Evolutionary conservation across 2,797 vertebrate species (phyloP), one percentile per base, ranked within the genome.

Genomic region (Buphagus erythrorhynchus): DNA sequence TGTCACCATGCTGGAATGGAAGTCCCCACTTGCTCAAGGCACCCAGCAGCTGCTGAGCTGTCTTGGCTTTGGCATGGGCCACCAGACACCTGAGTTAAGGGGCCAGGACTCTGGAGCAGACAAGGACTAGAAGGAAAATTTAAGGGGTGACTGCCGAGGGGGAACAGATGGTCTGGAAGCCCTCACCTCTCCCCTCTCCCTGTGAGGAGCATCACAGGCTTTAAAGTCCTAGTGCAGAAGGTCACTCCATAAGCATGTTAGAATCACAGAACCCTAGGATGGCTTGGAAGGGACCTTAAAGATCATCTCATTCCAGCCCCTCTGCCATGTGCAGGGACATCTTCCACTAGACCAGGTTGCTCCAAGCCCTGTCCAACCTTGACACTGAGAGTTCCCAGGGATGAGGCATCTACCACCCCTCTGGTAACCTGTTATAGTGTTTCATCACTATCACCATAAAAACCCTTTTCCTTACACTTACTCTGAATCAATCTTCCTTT

Each of bases 361-460:
- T 61, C 49, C n/a, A 26, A 91, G 45, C 20, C 33, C 16, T 0
- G 0, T 33, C 14, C 76, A 51, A 9, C 24, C 40, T 15, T 21
- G 35, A 4, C 21, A 15, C 1, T 8, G 31, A 28, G 31, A 6
- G 4, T 4, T 55, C 13, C 43, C 48, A 76, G 14, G 29, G 65
- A 54, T 10, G 25, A 45, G 12, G 9, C 38, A 40, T 24, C 9
- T 0, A 20, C 24, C 8, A 16, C 14, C 4, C 14, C 75, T 46
- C 26, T 24, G 22, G 46, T 16, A 33, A 24, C 33, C 42, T 21
- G 3, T 4, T 13, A 26, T 1, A 33, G 24, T 0, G 15, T 12
- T 7, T n/a, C 29, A 45, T 22, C 36, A 45, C 13, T 6, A 6
- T 9, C n/a, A 25, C 0, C 0, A 4, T 13, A 40, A 62, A 68